Percentiles rank a stretch among this genome's conserved stretches.
Conservation (phyloP, 2,797 vertebrate species). For the Enteromius unitaeniatus region DNA sequence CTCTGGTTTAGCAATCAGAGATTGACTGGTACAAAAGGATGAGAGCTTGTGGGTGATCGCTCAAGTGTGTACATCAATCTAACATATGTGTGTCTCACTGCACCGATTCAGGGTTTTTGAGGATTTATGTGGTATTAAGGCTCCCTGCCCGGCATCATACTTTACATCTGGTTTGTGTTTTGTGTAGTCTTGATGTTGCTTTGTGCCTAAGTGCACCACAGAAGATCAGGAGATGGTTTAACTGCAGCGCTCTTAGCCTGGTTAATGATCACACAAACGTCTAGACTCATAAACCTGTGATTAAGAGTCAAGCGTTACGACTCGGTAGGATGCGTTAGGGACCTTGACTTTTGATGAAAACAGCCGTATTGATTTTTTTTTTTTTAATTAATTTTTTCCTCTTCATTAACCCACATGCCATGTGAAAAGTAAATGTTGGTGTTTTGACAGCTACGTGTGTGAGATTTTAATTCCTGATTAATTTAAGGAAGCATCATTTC, state of each 20-base stretch:
- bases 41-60: slow-evolving; percentile 29
- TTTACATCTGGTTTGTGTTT: slow-evolving; percentile 32
- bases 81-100: slow-evolving; percentile 25
- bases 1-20: slow-evolving; percentile 77
- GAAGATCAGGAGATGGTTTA: slow-evolving; percentile 23
- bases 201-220: slow-evolving; percentile 13
- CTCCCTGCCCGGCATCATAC: slow-evolving; percentile 22
- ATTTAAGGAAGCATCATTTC: slow-evolving; percentile 75
- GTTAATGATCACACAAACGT: slow-evolving; percentile 60
- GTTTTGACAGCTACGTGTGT: slow-evolving; percentile 74
- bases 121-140: slow-evolving; percentile 35
- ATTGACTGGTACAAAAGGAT: slow-evolving; percentile 38
- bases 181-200: slow-evolving; percentile 12
- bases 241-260: slow-evolving; percentile 24
- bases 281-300: slow-evolving; percentile 56
- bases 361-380: slow-evolving; percentile 36
- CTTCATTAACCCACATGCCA: slow-evolving; percentile 54
- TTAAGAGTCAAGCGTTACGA: slow-evolving; percentile 29
- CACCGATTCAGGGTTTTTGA: slow-evolving; percentile 18
- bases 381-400: slow-evolving; percentile 22
- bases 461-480: slow-evolving; percentile 71
- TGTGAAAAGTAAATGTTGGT: slow-evolving; percentile 63
- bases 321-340: neutral
- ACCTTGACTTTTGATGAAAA: slow-evolving; percentile 22
- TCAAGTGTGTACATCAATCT: slow-evolving; percentile 24